Evolutionary conservation across 2,888 invertebrate genomes (phyloP), one percentile per base, ranked within the genome.

Genomic region (Trachelus stipa): DNA sequence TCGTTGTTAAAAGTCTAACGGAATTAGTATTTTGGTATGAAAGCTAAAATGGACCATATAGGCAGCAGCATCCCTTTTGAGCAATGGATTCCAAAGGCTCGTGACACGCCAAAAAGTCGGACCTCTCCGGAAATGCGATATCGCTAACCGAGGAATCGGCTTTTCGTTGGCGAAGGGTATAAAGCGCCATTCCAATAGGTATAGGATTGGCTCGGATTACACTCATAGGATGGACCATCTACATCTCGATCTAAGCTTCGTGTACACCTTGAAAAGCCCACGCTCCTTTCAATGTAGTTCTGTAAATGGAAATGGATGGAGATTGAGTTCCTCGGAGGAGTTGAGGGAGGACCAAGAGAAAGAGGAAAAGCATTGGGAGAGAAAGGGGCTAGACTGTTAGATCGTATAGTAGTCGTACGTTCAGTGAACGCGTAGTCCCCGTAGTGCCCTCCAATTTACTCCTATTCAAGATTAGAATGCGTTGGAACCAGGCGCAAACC

Each of bases 221-320:
- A 78, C 79, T 78, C 78, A 68, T 79, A 74, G 79, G 79, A 79
- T 77, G 81, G 73, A 80, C 78, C 79, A 81, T 81, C 80, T 79
- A 78, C 82, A 81, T 82, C 81, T 77, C 75, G 69, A 79, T 78
- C 80, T 76, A 69, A 78, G 79, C 77, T 77, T 77, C 75, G 78
- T 73, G 76, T 71, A 76, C 35, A 33, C 69, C 68, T 71, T 73
- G 34, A 35, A 34, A 37, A 78, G 73, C 78, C 78, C 78, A 78
- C 78, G 78, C 78, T 79, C 83, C 77, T 80, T 78, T 82, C 76
- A 77, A 78, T 82, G 81, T 80, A 78, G 76, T 78, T 81, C 81
- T 81, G 82, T 84, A 84, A 84, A 84, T 84, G 84, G 84, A 84
- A 84, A 84, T 82, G 80, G 84, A 84, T 83, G 83, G 82, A 84